Base-by-base conservation (phyloP, 2,113 vertebrate species). In the Hydropotes inermis region DNA sequence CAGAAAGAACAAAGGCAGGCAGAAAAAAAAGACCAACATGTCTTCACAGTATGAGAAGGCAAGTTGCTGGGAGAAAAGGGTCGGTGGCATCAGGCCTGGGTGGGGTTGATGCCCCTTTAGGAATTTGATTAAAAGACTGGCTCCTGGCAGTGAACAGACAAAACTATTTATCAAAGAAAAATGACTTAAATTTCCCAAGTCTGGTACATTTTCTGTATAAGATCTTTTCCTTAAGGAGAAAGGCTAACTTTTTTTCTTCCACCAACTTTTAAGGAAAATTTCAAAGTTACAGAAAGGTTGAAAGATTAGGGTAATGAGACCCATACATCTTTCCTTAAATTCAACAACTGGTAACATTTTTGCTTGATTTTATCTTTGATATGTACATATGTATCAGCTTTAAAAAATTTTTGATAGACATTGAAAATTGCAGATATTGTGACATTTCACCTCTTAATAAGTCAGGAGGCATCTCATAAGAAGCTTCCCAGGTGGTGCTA, bases 81-180 rank as follows among this genome's bases (percentile, higher is more conserved):
- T 47, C 58, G 14, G 28, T 12, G 33, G 58, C 27, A 36, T 25
- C 27, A 79, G 19, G 43, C 67, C n/a, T 67, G 60, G 28, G 23
- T 45, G 36, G 21, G 30, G 23, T 9, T 27, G 8, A 45, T 55
- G 39, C 25, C 89, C 50, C 52, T 94, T 76, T 50, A 30, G 84
- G 87, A 84, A 82, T 67, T 43, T 36, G 10, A 58, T 1, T 64
- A 52, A 83, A 95, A 89, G 27, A 55, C 67, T 50, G 39, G 43
- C 27, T 50, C 57, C 43, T 88, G 36, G 83, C 33, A 81, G 43
- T 61, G 28, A 84, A 82, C 19, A n/a, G 10, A 67, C 61, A 7
- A 54, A 93, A 54, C 17, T 94, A 58, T 43, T 87, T 91, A 61
- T 86, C 33, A 87, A 82, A 83, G 92, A 88, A 97, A 87, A 93